Conservation (phyloP, 2,888 invertebrate species). For the Rhimphoctona megacephalus region DNA sequence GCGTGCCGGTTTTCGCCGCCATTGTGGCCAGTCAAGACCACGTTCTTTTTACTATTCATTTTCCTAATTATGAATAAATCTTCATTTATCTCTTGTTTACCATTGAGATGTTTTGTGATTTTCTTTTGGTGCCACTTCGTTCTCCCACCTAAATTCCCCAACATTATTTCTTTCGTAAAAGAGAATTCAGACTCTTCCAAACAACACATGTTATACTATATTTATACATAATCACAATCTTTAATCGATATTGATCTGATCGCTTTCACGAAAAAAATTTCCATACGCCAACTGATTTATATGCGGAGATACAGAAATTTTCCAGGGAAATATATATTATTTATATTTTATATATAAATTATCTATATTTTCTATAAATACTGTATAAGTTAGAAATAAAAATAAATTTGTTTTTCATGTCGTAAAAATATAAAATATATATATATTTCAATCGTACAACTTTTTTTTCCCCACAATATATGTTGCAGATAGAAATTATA, state of each 20-base stretch:
- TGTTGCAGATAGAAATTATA: constrained; percentile 1
- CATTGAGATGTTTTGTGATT: no score
- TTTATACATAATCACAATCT: constrained; percentile 32
- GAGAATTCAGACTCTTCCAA: no score
- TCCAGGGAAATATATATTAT: constrained; percentile 10
- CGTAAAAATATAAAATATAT: constrained; percentile 26
- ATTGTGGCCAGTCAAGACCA: no score
- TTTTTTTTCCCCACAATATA: neutral
- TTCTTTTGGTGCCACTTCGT: no score
- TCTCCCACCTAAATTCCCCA: no score
- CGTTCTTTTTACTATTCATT: no score
- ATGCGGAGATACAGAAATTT: neutral
- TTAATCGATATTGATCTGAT: constrained; percentile 17
- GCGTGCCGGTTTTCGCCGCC: no score
- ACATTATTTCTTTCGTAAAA: no score
- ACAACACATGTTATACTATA: constrained; percentile 2
- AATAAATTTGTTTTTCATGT: neutral
- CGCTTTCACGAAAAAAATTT: constrained; percentile 17
- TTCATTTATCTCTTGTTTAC: no score
- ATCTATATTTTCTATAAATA: constrained; percentile 3
- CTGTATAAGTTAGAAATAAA: neutral
- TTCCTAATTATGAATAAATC: no score
- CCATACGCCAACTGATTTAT: neutral
- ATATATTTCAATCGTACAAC: constrained; percentile 7
- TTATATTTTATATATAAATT: constrained; percentile 14